Evolutionary conservation across 2,797 vertebrate genomes (phyloP), one percentile per base, ranked within the genome.

Genomic region (Manis javanica): DNA sequence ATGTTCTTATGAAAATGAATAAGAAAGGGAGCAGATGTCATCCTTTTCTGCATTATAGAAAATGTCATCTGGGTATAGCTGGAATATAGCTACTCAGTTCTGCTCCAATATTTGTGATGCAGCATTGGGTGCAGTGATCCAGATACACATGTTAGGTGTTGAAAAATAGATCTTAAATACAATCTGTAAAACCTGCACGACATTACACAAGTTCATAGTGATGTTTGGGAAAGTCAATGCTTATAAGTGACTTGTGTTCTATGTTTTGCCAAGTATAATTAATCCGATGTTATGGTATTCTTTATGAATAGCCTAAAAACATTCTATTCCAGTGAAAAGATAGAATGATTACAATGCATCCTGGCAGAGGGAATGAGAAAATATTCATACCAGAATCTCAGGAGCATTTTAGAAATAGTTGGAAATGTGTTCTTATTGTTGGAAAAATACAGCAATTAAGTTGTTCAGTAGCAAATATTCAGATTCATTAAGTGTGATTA

Each of bases 211-310:
- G 71, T 95, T 91, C 75, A 31, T 57, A 49, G 51, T 42, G 34
- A 84, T 93, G 66, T 96, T 93, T 86, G 57, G 53, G 61, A 85
- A 89, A 93, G 84, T 78, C 34, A 92, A 1, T 97, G 61, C 42
- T 94, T 82, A 31, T 77, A 84, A 87, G 26, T 87, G 55, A 96
- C 24, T 96, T 94, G 34, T 83, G 5, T 78, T 95, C 96, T 78
- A 88, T 81, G 53, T 91, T 96, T 96, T 96, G 39, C 64, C 88
- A 97, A 95, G 37, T 71, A 59, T 87, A 94, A 88, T 94, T 95
- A 95, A 84, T 84, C n/a, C 46, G 59, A 90, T 96, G 63, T 39
- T 93, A 75, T 53, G 49, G 34, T 74, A 94, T 96, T 96, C 95
- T 97, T 97, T 53, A 96, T 90, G 24, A 95, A 69, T 77, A 86